phyloP scores from a whole-genome alignment of 2,888 invertebrate species.

The Maniola hyperantus region DNA sequence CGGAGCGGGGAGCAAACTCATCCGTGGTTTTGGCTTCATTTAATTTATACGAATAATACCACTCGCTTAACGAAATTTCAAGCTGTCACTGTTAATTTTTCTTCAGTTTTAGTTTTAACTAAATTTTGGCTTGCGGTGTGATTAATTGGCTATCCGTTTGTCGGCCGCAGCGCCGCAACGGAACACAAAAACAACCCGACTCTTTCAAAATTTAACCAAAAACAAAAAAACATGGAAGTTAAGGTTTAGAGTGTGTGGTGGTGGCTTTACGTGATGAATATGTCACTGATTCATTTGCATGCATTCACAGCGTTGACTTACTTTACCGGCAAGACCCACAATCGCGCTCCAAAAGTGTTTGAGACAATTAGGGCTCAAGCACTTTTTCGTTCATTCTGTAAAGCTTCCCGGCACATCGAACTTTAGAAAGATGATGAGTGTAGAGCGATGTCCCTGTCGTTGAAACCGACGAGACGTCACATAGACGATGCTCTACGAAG shows the following conservation, averaged over 20 bases:
- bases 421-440: too few relatives aligned
- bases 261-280: conserved; percentile 73
- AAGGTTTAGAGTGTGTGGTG: conserved; percentile 83
- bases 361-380: too few relatives aligned
- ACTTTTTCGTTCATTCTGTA: too few relatives aligned
- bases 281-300: conserved; percentile 79
- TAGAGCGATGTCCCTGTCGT: too few relatives aligned
- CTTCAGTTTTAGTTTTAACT: conserved; percentile 68
- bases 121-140: conserved; percentile 80
- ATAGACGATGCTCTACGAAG: too few relatives aligned
- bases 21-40: conserved; percentile 82
- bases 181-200: conserved; percentile 54
- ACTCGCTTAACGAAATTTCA: conserved; percentile 75
- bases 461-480: too few relatives aligned
- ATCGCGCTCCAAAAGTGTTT: too few relatives aligned
- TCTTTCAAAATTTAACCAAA: conserved; percentile 79
- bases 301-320: conserved; percentile 59
- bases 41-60: conserved; percentile 73
- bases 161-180: conserved; percentile 47
- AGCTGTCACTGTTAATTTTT: conserved; percentile 76
- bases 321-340: too few relatives aligned
- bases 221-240: conserved; percentile 68
- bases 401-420: too few relatives aligned
- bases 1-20: conserved; percentile 53
- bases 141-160: conserved; percentile 75